Evolutionary conservation across 2,888 invertebrate species (phyloP).

Genomic region (Oxyscelio sp.): DNA sequence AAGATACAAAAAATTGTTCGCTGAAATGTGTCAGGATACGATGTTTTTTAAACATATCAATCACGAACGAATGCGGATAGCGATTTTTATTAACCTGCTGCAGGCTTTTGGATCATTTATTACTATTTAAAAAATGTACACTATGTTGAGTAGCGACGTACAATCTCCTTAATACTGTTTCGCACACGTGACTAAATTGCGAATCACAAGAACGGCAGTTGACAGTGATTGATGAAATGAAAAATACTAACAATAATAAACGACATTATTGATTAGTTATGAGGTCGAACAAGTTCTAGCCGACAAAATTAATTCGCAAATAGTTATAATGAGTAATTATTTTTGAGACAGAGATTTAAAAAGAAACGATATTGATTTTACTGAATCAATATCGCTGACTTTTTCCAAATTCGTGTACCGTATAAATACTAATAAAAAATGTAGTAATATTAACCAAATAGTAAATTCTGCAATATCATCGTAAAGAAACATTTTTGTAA

Average conservation of each 20-base stretch:
- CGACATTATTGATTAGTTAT: constrained; percentile 62
- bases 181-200: constrained; percentile 69
- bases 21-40: neutral
- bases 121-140: constrained; percentile 52
- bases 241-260: constrained; percentile 49
- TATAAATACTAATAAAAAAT: too few relatives aligned
- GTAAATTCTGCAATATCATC: too few relatives aligned
- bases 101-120: constrained; percentile 49
- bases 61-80: constrained; percentile 31
- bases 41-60: constrained; percentile 22
- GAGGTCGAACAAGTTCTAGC: constrained; percentile 17
- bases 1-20: neutral
- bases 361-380: too few relatives aligned
- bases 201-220: constrained; percentile 48
- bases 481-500: too few relatives aligned
- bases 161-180: constrained; percentile 69
- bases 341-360: too few relatives aligned
- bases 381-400: too few relatives aligned
- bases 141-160: constrained; percentile 49
- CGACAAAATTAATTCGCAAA: neutral
- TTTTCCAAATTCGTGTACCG: too few relatives aligned
- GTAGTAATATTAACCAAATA: too few relatives aligned
- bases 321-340: constrained; percentile 25
- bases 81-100: constrained; percentile 45
- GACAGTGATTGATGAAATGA: constrained; percentile 69